Percentiles rank a stretch among this genome's conserved stretches.
phyloP scores from a whole-genome alignment of 1,140 invertebrate genomes.

The Holcopasites calliopsidis region DNA sequence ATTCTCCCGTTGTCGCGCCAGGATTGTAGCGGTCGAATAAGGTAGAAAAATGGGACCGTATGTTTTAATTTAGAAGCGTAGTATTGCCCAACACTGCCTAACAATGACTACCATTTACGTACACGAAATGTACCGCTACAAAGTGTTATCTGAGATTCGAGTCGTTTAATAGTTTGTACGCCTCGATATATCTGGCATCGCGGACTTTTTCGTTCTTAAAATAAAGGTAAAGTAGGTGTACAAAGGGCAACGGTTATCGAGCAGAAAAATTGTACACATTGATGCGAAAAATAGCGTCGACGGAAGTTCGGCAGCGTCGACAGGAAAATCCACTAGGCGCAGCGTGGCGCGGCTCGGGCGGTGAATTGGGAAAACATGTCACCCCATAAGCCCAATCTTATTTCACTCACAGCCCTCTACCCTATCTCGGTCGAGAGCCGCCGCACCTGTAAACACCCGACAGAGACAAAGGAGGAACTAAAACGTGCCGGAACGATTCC shows the following conservation, averaged over 20 bases:
- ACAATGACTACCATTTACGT: background rate
- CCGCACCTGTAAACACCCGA: constrained; percentile 53
- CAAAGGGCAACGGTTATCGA: background rate
- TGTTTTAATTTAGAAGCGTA: background rate
- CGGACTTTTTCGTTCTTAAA: background rate
- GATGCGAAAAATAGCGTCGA: background rate
- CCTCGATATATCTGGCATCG: too few species aligned
- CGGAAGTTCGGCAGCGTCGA: constrained; percentile 5
- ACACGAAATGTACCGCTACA: too few species aligned
- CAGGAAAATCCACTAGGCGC: constrained; percentile 27
- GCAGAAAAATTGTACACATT: background rate
- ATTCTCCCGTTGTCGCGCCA: background rate
- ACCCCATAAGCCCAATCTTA: constrained; percentile 56
- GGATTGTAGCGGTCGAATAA: background rate
- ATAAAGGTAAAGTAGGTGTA: background rate
- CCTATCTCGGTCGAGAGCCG: constrained; percentile 40
- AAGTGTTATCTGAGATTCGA: too few species aligned
- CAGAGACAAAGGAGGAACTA: constrained; percentile 61
- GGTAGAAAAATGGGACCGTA: background rate
- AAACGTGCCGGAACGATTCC: constrained; percentile 57
- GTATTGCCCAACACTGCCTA: background rate
- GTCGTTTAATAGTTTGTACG: too few species aligned
- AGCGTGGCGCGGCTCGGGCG: background rate
- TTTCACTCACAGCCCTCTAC: constrained; percentile 29
- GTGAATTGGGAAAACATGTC: constrained; percentile 50